phyloP scores from a whole-genome alignment of 2,113 vertebrate genomes.

The Leuciscus idus region DNA sequence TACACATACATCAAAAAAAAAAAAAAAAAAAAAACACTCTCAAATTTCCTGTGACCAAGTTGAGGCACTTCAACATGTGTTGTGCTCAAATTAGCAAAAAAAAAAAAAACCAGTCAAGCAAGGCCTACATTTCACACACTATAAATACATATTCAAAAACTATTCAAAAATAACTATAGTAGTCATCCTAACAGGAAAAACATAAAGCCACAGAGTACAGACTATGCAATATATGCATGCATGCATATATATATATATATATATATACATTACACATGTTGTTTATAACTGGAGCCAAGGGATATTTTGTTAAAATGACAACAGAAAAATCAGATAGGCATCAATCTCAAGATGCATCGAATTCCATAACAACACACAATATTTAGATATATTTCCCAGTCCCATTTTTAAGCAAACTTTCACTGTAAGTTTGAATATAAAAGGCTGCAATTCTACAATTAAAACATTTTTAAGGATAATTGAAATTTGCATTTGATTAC shows the following conservation, averaged over 20 bases:
- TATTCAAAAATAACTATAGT: background rate
- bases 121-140: background rate
- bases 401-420: background rate
- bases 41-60: conserved; percentile 8
- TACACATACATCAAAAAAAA: conserved; percentile 39
- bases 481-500: no score
- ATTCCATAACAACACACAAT: background rate
- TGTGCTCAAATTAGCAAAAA: conserved; percentile 15
- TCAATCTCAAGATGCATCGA: background rate
- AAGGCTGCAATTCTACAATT: background rate
- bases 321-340: background rate
- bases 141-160: background rate
- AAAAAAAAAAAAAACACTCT: background rate
- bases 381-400: background rate
- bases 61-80: conserved; percentile 24
- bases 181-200: background rate
- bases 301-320: background rate
- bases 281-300: background rate
- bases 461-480: no score
- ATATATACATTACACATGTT: background rate
- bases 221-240: no score
- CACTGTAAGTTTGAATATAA: background rate
- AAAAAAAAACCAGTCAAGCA: background rate
- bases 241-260: no score
- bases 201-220: no score